Conservation (phyloP, 2,888 invertebrate species). For the Pantelozetes paolii region DNA sequence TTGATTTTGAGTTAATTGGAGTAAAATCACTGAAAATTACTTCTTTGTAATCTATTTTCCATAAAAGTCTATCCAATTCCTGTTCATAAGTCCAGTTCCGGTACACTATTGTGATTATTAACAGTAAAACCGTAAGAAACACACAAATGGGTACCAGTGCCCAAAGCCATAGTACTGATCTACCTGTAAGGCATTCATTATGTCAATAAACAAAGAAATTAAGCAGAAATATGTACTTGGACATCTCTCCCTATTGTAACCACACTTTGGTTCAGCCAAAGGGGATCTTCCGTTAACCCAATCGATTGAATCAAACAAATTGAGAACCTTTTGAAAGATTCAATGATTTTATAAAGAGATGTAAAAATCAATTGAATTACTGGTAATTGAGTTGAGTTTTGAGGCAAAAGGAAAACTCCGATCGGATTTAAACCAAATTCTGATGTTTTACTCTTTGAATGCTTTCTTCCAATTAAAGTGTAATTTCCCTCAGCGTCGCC, state of each 20-base stretch:
- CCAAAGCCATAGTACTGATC: conserved; percentile 36
- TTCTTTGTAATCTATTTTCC: conserved; percentile 90
- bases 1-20: conserved; percentile 47
- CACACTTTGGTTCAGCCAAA: conserved; percentile 78
- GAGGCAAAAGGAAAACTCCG: conserved; percentile 63
- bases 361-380: conserved; percentile 57
- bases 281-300: conserved; percentile 76
- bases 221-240: conserved; percentile 68
- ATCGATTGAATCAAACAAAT: conserved; percentile 65
- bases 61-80: conserved; percentile 81
- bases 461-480: conserved; percentile 65
- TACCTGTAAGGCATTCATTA: no score
- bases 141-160: not conserved
- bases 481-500: conserved; percentile 93
- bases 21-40: conserved; percentile 59
- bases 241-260: conserved; percentile 84
- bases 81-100: conserved; percentile 92
- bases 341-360: not conserved
- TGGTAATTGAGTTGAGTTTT: conserved; percentile 63
- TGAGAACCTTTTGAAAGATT: conserved; percentile 63
- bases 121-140: not conserved
- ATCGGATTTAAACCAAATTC: conserved; percentile 74
- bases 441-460: conserved; percentile 50
- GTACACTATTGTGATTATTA: conserved; percentile 54
- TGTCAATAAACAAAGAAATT: no score